Evolutionary conservation across 2,113 vertebrate genomes (phyloP), one percentile per base, ranked within the genome.

Genomic region (Xenopus borealis): DNA sequence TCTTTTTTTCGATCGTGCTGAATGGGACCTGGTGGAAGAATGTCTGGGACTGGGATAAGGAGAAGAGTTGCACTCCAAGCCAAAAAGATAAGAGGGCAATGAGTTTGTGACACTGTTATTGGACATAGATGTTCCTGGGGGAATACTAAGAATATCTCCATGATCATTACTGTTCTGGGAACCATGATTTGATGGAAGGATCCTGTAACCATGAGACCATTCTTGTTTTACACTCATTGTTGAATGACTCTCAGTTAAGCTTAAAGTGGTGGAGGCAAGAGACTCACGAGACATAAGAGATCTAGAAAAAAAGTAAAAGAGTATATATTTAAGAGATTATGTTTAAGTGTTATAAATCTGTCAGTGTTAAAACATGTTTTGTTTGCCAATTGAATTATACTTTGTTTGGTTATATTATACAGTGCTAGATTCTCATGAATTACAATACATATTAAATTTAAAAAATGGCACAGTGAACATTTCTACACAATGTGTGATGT

Each of bases 211-310:
- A 40, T 91, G 91, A 3, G 85, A 83, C 95, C 93, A 95, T 66
- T 97, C 94, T 30, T 95, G 91, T 78, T 92, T 94, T 80, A 92
- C 82, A 23, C 86, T 94, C 79, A 89, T 82, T 73, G 94, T 59
- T 0, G 94, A 94, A 65, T 95, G 94, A 45, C 91, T 92, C 85
- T 95, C 96, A 2, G 94, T 91, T 62, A 95, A 86, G 73, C 92
- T 94, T 78, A 96, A 86, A 0, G 91, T 90, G 0, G 93, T 91
- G 70, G 94, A 95, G 12, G 89, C 90, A 88, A 96, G 78, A 80
- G 94, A 95, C 66, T 94, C 94, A 80, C 81, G 78, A 16, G 94
- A 94, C 72, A 93, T 86, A 71, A 94, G 83, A 1, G 84, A 97
- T 86, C 96, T 98, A 88, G 69, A 91, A 88, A 59, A 86, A 79